phyloP scores from a whole-genome alignment of 2,113 vertebrate genomes.

The Protomyctophum bolini region DNA sequence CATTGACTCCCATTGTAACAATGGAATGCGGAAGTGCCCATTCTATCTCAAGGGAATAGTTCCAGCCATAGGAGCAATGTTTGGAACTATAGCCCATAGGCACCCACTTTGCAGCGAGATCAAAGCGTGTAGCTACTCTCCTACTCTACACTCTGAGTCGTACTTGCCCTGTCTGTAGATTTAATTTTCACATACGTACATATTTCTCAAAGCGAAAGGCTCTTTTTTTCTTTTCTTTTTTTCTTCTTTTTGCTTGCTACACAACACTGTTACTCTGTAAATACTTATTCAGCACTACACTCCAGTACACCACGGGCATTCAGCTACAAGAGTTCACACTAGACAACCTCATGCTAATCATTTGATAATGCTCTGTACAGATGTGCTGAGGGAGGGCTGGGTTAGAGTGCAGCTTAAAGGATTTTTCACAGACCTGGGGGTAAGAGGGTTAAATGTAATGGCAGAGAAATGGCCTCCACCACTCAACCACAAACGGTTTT shows the following conservation, averaged over 20 bases:
- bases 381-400: slow-evolving; percentile 75
- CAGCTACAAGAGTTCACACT: slow-evolving; percentile 76
- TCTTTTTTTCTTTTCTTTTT: slow-evolving; percentile 52
- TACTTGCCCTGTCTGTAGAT: slow-evolving; percentile 47
- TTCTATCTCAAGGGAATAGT: too few relatives aligned
- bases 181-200: slow-evolving; percentile 65
- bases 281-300: slow-evolving; percentile 77
- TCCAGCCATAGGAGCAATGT: too few relatives aligned
- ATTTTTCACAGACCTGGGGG: slow-evolving; percentile 64
- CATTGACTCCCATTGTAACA: too few relatives aligned
- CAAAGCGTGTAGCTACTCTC: too few relatives aligned
- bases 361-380: slow-evolving; percentile 76
- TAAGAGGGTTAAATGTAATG: slow-evolving; percentile 44
- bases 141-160: slow-evolving; percentile 22
- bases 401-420: slow-evolving; percentile 71
- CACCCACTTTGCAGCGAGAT: too few relatives aligned
- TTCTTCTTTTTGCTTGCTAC: slow-evolving; percentile 64
- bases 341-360: slow-evolving; percentile 79
- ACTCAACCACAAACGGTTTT: slow-evolving; percentile 17
- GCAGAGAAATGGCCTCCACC: slow-evolving; percentile 62
- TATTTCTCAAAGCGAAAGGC: slow-evolving; percentile 61
- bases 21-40: too few relatives aligned
- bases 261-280: slow-evolving; percentile 77
- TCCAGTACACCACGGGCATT: slow-evolving; percentile 76
- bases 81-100: too few relatives aligned